A percentile compares a stretch with the other conserved stretches of the same genome.
phyloP scores from a whole-genome alignment of 1,140 invertebrate species.

The Aphaenogaster rudis region DNA sequence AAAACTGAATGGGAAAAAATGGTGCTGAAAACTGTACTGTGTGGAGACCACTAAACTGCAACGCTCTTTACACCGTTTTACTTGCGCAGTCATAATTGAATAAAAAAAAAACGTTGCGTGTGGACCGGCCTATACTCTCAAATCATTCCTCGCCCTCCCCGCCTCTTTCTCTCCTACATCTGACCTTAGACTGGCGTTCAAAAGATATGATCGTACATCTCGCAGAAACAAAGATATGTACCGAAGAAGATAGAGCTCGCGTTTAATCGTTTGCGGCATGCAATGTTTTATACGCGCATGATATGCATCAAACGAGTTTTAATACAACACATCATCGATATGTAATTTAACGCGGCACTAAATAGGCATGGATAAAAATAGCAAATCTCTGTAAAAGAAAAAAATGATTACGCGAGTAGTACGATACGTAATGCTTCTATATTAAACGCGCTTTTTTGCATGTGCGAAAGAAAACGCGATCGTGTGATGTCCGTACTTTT shows the following conservation, averaged over 20 bases:
- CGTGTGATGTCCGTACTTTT: not conserved
- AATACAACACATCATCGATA: not conserved
- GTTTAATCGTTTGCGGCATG: not conserved
- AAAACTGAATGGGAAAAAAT: too few species aligned
- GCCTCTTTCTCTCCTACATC: conserved; percentile 54
- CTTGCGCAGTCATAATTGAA: too few species aligned
- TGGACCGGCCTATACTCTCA: conserved; percentile 45
- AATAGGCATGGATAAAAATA: not conserved
- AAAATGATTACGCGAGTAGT: not conserved
- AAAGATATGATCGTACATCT: conserved; percentile 29
- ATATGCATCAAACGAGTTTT: not conserved
- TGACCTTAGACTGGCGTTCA: conserved; percentile 25
- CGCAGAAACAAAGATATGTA: conserved; percentile 33
- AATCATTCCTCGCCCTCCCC: conserved; percentile 50
- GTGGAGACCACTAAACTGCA: too few species aligned
- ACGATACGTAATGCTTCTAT: conserved; percentile 3
- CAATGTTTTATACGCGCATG: too few species aligned
- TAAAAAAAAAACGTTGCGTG: too few species aligned
- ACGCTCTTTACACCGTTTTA: too few species aligned
- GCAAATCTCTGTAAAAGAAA: not conserved
- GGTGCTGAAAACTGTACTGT: too few species aligned
- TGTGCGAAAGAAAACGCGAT: conserved; percentile 8
- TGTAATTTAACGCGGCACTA: not conserved
- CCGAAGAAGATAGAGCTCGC: not conserved
- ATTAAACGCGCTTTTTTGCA: not conserved